A percentile compares a stretch with the other conserved stretches of the same genome.
These are phyloP conservation scores for Alviniconcha strummeri DNA, from an alignment of 2,888 invertebrate genomes.

Conservation along the genomic window DNA sequence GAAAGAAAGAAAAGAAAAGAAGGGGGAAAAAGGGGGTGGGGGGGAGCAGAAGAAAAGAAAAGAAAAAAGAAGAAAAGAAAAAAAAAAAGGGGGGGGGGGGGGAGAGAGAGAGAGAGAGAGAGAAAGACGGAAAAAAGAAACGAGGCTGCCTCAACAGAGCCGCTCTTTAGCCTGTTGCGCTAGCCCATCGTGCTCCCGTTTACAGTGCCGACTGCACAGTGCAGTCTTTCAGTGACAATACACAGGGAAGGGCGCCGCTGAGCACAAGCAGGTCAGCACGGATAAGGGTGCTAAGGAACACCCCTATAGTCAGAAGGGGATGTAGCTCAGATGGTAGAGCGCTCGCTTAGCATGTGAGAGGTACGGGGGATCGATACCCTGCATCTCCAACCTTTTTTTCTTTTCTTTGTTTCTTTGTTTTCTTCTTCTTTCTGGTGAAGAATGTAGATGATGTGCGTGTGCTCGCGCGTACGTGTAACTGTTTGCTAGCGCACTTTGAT, in stretches of 20 bases:
- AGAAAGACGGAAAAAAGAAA: not conserved
- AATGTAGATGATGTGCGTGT: no score
- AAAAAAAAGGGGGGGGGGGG: not conserved
- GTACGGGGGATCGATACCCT: conserved; percentile 99
- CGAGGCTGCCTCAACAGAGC: no score
- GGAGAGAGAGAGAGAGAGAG: not conserved
- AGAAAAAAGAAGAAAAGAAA: not conserved
- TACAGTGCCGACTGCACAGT: no score
- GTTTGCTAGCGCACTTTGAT: no score
- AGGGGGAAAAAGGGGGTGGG: not conserved
- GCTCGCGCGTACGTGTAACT: no score
- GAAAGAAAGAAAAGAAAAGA: not conserved
- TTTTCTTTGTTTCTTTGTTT: not conserved
- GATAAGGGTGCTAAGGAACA: no score
- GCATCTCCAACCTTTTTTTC: conserved; percentile 76
- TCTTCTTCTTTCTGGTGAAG: no score
- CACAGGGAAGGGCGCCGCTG: no score
- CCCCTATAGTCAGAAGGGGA: conserved; percentile 76
- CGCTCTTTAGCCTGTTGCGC: no score
- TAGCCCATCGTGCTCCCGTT: no score
- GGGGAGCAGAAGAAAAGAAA: not conserved
- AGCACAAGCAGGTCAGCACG: no score
- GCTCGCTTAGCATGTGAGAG: conserved; percentile 99
- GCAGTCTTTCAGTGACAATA: no score
- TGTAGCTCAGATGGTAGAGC: conserved; percentile 99